Base-by-base conservation (phyloP, 2,113 vertebrate genomes). In the Tiliqua scincoides region DNA sequence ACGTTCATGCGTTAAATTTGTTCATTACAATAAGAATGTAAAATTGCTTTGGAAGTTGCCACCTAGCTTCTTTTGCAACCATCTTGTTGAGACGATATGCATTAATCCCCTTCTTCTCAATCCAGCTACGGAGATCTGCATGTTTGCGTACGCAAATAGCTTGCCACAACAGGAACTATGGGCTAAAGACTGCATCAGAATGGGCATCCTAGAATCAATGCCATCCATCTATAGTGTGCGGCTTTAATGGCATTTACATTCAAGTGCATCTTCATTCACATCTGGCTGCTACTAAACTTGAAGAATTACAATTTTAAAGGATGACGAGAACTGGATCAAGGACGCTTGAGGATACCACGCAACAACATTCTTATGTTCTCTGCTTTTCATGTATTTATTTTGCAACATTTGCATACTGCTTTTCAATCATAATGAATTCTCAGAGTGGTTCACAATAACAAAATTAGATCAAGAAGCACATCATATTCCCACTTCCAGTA, bases 21-120 rank as follows among this genome's bases (percentile, higher is more conserved):
- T 92, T 96, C 93, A 93, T 92, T 95, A 93, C 61, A 93, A 62
- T 90, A 80, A 91, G 48, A 94, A 95, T 93, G 93, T 93, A 80
- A 95, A 94, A 94, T 89, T 94, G 79, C 88, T 83, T 91, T 78
- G 79, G 59, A 92, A 94, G 4, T 32, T 91, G 61, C 20, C 7
- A 77, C 67, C 89, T 92, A 88, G 75, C 32, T 90, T 78, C 91
- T 86, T 94, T 94, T 76, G 70, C 94, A 94, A 89, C 63, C 86
- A 59, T 88, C 70, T 62, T 86, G 3, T 85, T 87, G 23, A 86
- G 37, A 37, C 91, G 67, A 88, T 77, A 74, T 89, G 43, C 32
- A 82, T 61, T 90, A 91, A 91, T 93, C 72, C 40, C 3, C 40
- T 21, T 73, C 35, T n/a, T 74, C 59, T 81, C 79, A 54, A 65